These are phyloP conservation scores for Macroramphosus scolopax DNA, from an alignment of 2,797 vertebrate genomes.

Conservation along the genomic window DNA sequence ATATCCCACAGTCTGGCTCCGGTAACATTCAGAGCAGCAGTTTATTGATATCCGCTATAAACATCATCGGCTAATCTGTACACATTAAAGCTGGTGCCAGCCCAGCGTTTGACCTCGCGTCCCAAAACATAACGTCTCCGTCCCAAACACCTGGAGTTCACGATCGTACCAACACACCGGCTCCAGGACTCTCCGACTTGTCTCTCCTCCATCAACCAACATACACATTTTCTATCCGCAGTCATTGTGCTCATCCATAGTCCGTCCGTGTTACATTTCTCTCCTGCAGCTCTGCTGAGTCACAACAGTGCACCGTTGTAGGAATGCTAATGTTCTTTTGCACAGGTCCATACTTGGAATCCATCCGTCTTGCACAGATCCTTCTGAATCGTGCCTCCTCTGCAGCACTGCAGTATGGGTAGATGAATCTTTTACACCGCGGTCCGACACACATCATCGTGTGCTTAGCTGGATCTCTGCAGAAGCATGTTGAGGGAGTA, in stretches of 20 bases:
- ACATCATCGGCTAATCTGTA: slow-evolving; percentile 35
- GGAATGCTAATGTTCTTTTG: slow-evolving; percentile 50
- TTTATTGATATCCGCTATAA: slow-evolving; percentile 37
- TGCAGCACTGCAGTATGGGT: slow-evolving; percentile 31
- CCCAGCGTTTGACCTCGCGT: slow-evolving; percentile 76
- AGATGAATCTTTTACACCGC: slow-evolving; percentile 3
- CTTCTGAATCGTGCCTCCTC: slow-evolving; percentile 20
- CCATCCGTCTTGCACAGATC: slow-evolving; percentile 11
- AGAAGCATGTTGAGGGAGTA: slow-evolving; percentile 97
- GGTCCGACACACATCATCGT: slow-evolving; percentile 7
- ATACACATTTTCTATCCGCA: slow-evolving; percentile 59
- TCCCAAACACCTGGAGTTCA: slow-evolving; percentile 36
- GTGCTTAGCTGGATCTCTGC: slow-evolving; percentile 88
- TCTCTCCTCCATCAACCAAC: slow-evolving; percentile 52
- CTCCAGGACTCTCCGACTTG: slow-evolving; percentile 29
- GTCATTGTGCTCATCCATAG: slow-evolving; percentile 44
- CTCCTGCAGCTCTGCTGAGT: slow-evolving; percentile 43
- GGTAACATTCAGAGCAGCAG: slow-evolving; percentile 56
- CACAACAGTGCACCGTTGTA: slow-evolving; percentile 28
- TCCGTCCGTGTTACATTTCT: slow-evolving; percentile 20
- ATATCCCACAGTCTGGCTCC: slow-evolving; percentile 64
- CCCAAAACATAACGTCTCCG: slow-evolving; percentile 25
- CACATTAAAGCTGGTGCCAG: slow-evolving; percentile 77
- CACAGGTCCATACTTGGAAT: slow-evolving; percentile 23
- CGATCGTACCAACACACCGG: slow-evolving; percentile 60